Evolutionary conservation across 2,888 invertebrate genomes (phyloP).

Genomic region (Lasioglossum vierecki): DNA sequence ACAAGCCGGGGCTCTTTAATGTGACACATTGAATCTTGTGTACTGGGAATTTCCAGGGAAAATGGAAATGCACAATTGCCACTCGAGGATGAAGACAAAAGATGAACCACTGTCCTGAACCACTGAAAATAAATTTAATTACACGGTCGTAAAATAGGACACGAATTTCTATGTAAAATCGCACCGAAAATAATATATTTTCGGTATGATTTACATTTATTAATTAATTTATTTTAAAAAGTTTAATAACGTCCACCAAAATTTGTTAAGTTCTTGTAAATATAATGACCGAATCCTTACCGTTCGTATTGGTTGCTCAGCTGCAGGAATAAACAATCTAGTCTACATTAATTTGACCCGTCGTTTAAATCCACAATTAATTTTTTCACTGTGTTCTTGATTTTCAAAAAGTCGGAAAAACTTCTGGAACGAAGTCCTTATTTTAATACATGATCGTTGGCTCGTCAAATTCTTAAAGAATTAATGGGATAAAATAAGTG

Average conservation of each 20-base stretch:
- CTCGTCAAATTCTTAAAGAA: too few relatives aligned
- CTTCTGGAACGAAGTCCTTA: too few relatives aligned
- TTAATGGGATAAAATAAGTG: too few relatives aligned
- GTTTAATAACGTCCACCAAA: background rate
- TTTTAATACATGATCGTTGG: too few relatives aligned
- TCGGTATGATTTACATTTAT: too few relatives aligned
- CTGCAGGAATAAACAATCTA: background rate
- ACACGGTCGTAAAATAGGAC: too few relatives aligned
- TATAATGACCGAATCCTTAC: background rate
- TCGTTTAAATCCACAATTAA: too few relatives aligned
- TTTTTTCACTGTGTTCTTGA: too few relatives aligned
- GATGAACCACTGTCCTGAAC: background rate
- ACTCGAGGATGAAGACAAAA: background rate
- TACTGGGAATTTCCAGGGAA: background rate
- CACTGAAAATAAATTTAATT: background rate
- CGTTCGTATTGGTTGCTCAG: background rate
- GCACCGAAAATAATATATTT: too few relatives aligned
- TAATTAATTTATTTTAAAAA: too few relatives aligned
- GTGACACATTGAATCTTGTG: background rate
- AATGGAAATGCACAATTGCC: background rate
- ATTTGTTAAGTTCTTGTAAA: background rate
- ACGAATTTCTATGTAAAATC: background rate
- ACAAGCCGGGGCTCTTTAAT: background rate
- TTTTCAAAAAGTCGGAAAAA: too few relatives aligned
- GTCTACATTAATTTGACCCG: too few relatives aligned